Evolutionary conservation across 2,113 vertebrate species (phyloP).

Genomic region (Callithrix jacchus): DNA sequence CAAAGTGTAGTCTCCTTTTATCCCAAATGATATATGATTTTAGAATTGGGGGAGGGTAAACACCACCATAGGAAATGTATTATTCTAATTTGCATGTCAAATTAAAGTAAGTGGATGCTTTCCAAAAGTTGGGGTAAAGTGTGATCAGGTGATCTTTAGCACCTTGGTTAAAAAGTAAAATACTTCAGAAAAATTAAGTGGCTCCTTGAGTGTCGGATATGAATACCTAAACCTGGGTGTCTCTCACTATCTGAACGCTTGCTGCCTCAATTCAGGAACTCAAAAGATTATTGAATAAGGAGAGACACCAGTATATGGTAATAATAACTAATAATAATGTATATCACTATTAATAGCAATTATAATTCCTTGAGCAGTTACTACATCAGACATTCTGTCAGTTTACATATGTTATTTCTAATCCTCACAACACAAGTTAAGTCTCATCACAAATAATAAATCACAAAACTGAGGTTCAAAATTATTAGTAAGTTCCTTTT

Average conservation of each 20-base stretch:
- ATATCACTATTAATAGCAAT: neutral
- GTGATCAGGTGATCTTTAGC: neutral
- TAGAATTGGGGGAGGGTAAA: neutral
- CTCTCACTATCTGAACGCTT: neutral
- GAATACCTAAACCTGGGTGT: neutral
- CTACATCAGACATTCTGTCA: neutral
- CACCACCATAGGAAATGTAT: neutral
- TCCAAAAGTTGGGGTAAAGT: neutral
- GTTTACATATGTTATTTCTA: conserved; percentile 11
- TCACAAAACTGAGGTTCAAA: neutral
- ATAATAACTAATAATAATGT: neutral
- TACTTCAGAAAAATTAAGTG: conserved; percentile 23
- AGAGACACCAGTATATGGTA: neutral
- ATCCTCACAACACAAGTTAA: neutral
- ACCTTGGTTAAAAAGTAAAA: neutral
- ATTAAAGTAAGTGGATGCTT: neutral
- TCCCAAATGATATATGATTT: neutral
- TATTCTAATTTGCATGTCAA: conserved; percentile 17
- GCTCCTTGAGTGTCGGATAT: neutral
- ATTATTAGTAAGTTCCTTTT: neutral
- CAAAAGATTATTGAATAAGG: neutral
- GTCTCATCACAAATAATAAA: neutral
- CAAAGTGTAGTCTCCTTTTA: neutral
- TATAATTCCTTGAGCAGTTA: neutral
- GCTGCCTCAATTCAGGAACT: neutral